Base-by-base conservation (phyloP, 2,888 invertebrate species). In the Mellilla xanthometata region DNA sequence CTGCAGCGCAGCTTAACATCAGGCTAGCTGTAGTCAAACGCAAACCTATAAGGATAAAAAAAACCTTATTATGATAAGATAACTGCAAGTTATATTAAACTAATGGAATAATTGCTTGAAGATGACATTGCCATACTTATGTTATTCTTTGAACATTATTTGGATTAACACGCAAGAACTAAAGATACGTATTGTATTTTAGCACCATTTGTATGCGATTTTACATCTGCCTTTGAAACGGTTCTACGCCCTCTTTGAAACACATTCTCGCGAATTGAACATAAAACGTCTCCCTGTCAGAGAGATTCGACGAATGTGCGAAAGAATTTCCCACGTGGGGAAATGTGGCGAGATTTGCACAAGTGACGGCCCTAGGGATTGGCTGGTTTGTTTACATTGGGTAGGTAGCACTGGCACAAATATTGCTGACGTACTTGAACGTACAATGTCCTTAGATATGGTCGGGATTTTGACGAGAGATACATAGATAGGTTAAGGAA, bases 261-360 rank as follows among this genome's bases (percentile, higher is more conserved):
- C 63, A 65, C 65, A 62, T 72, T 70, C 62, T 57, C 69, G 62
- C 60, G 65, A 68, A 67, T 74, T 72, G 72, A 71, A 63, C 72
- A 73, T 76, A 76, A 75, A 76, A 72, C 65, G 68, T 71, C 66
- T 67, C 66, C 55, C 64, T 66, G 68, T 64, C 72, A 67, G 61
- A 70, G 68, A 62, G 68, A 72, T 66, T 71, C 67, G 52, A 60
- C 62, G 66, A 61, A 63, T 62, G 62, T 62, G 58, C 61, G 65
- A 69, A 72, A 62, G 67, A 70, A 69, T 69, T 61, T 60, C 68
- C 64, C 68, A 59, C 69, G 58, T 63, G 58, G 54, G 41, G 60
- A 62, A 73, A 75, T 71, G 73, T 63, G 65, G 69, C 62, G 61
- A 72, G 68, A 74, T 76, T 76, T 72, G 68, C 65, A 66, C 67